Evolutionary conservation across 2,797 vertebrate species (phyloP).

Genomic region (Crocidura indochinensis): DNA sequence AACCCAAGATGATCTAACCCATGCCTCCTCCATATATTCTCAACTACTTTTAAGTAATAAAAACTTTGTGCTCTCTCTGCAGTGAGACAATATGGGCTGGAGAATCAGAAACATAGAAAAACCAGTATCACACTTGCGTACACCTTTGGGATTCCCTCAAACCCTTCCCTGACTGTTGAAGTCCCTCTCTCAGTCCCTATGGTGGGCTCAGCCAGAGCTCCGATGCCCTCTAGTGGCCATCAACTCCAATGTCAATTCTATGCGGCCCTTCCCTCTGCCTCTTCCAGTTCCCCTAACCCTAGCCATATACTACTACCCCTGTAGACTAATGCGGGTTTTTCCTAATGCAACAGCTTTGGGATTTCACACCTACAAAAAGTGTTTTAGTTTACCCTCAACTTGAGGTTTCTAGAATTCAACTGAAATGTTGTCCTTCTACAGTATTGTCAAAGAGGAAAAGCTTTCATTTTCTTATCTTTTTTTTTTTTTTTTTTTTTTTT

Average conservation of each 20-base stretch:
- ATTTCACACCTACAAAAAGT: background rate
- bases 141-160: background rate
- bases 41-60: background rate
- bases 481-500: too few relatives aligned
- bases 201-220: slow-evolving; percentile 71
- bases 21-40: too few relatives aligned
- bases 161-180: background rate
- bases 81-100: background rate
- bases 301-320: too few relatives aligned
- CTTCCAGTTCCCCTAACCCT: background rate
- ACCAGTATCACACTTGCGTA: background rate
- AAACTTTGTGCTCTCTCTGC: background rate
- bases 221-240: slow-evolving; percentile 84
- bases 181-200: background rate
- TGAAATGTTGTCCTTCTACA: slow-evolving; percentile 22
- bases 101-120: background rate
- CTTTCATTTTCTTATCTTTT: slow-evolving; percentile 36
- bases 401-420: slow-evolving; percentile 35
- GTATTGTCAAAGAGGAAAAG: slow-evolving; percentile 40
- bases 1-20: background rate
- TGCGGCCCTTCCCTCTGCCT: background rate
- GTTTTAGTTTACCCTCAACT: slow-evolving; percentile 8
- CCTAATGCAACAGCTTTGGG: background rate
- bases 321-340: background rate
- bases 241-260: background rate